Evolutionary conservation across 35 echinoderm and acorn worm species (phyloP).

Genomic region (Ptychodera flava): DNA sequence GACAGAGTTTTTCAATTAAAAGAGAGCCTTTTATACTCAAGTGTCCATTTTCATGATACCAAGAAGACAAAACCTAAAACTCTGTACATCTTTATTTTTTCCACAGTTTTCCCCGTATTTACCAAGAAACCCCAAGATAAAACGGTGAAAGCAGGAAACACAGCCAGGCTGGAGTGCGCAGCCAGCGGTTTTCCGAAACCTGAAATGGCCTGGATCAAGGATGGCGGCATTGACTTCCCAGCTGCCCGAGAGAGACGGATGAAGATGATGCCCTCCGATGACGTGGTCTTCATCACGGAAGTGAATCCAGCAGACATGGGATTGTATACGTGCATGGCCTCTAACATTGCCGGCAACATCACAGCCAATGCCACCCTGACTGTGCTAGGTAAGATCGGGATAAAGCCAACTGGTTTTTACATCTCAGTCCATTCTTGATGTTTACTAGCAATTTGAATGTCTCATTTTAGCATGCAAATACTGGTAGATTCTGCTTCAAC

Average conservation of each 20-base stretch:
- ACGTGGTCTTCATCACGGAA: slow-evolving; percentile 80
- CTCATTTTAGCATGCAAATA: no score
- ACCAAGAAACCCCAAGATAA: slow-evolving; percentile 52
- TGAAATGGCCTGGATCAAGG: slow-evolving; percentile 92
- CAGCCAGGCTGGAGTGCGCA: slow-evolving; percentile 66
- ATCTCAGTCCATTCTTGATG: no score
- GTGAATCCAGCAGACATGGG: slow-evolving; percentile 64
- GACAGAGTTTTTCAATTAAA: no score
- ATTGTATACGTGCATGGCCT: slow-evolving; percentile 82
- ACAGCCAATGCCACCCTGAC: slow-evolving; percentile 79
- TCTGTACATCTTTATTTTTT: no score
- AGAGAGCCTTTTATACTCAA: no score
- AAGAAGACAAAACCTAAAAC: no score
- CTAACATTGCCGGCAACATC: slow-evolving; percentile 80
- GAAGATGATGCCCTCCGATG: slow-evolving; percentile 48
- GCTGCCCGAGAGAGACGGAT: slow-evolving; percentile 84
- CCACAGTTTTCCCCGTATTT: slow-evolving; percentile 92
- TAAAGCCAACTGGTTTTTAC: no score
- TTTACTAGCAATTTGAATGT: no score
- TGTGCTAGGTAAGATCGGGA: slow-evolving; percentile 46
- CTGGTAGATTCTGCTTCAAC: no score
- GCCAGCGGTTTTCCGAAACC: slow-evolving; percentile 75
- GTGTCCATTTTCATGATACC: no score
- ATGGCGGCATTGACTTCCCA: slow-evolving; percentile 85
- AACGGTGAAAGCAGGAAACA: slow-evolving; percentile 22